These are phyloP conservation scores for Papilio helenus DNA, from an alignment of 1,140 invertebrate species.

Conservation along the genomic window DNA sequence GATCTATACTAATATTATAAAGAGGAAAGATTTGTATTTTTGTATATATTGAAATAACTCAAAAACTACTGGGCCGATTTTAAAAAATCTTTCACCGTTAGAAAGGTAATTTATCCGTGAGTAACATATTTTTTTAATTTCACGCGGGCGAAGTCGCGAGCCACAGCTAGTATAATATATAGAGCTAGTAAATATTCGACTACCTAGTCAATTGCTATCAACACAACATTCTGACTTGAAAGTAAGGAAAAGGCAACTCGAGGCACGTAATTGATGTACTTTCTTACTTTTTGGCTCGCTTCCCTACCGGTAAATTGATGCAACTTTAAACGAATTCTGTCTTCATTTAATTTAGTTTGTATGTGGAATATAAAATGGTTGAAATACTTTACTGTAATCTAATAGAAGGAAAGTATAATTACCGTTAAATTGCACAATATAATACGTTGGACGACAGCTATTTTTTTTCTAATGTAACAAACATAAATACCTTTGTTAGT, in stretches of 20 bases:
- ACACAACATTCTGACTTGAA: background rate
- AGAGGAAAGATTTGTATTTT: no score
- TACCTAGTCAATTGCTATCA: background rate
- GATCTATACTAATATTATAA: no score
- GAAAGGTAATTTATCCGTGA: no score
- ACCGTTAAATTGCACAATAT: background rate
- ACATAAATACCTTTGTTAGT: background rate
- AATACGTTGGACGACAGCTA: background rate
- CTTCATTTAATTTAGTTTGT: background rate
- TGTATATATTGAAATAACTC: no score
- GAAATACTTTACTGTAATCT: background rate
- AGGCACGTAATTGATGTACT: background rate
- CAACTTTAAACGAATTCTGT: constrained; percentile 5
- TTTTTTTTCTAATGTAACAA: background rate
- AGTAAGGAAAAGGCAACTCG: background rate
- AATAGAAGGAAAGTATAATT: background rate
- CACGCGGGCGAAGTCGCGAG: no score
- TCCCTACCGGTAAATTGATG: background rate
- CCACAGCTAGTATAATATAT: no score
- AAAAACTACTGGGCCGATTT: no score
- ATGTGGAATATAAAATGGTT: background rate
- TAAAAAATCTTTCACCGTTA: no score
- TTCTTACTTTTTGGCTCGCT: constrained; percentile 11
- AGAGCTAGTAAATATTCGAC: no score
- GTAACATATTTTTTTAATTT: no score